These are phyloP conservation scores for Cecidostiba fungosa DNA, from an alignment of 2,888 invertebrate species.

Conservation along the genomic window DNA sequence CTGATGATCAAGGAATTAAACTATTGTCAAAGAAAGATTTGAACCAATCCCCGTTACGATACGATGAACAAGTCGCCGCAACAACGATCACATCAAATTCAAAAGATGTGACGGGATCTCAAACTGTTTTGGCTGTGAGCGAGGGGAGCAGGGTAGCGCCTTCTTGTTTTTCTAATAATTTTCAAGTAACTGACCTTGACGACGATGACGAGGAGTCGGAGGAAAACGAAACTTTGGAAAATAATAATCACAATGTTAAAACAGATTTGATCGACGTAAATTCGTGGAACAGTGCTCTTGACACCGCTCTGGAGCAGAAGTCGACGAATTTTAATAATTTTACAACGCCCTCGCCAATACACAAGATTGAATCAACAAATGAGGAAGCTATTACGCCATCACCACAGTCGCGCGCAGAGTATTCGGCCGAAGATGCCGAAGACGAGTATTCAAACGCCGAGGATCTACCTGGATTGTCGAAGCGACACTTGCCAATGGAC, in stretches of 20 bases:
- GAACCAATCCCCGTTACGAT: slow-evolving; percentile 30
- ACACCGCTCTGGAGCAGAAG: slow-evolving; percentile 73
- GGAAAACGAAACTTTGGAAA: neutral
- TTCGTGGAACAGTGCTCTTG: slow-evolving; percentile 75
- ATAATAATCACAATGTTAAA: slow-evolving; percentile 38
- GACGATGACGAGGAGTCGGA: slow-evolving; percentile 49
- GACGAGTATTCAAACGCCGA: slow-evolving; percentile 73
- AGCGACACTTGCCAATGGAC: slow-evolving; percentile 65
- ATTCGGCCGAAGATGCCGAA: slow-evolving; percentile 71
- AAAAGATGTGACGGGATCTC: slow-evolving; percentile 29
- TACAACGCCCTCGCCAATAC: slow-evolving; percentile 65
- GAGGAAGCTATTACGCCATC: slow-evolving; percentile 68
- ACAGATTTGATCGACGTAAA: slow-evolving; percentile 69
- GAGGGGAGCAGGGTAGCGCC: slow-evolving; percentile 12
- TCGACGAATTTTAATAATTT: slow-evolving; percentile 67
- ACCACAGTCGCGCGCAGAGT: slow-evolving; percentile 70
- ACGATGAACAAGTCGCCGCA: neutral
- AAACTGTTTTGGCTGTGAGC: slow-evolving; percentile 28
- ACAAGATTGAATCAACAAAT: slow-evolving; percentile 64
- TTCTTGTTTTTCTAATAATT: slow-evolving; percentile 67
- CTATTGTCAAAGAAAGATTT: slow-evolving; percentile 19
- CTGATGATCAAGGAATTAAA: slow-evolving; percentile 11
- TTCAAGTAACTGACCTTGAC: slow-evolving; percentile 61
- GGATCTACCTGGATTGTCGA: slow-evolving; percentile 66
- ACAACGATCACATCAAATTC: neutral